Evolutionary conservation across 2,797 vertebrate species (phyloP).

Genomic region (Pteropus rufus): DNA sequence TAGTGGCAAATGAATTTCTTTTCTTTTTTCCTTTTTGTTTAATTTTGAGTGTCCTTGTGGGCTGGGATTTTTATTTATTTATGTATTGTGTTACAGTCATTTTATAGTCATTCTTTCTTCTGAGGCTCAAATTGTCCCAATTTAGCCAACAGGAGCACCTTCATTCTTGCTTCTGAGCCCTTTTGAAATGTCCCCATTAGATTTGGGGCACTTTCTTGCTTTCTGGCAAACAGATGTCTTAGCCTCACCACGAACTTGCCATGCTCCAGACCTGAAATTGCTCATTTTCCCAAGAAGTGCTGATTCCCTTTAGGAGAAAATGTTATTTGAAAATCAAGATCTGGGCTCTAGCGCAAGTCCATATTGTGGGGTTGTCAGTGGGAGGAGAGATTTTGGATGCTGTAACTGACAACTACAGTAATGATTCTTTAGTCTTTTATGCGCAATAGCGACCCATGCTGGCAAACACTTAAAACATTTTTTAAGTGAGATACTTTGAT

Average conservation of each 20-base stretch:
- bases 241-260: neutral
- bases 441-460: neutral
- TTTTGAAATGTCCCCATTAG: neutral
- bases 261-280: neutral
- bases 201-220: neutral
- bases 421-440: neutral
- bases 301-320: neutral
- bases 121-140: neutral
- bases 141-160: neutral
- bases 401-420: neutral
- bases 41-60: neutral
- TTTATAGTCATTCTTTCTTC: neutral
- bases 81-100: neutral
- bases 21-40: neutral
- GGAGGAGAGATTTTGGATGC: neutral
- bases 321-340: neutral
- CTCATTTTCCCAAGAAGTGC: neutral
- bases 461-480: neutral
- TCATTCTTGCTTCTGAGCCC: neutral
- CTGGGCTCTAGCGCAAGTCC: neutral
- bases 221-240: neutral
- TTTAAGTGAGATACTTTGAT: slow-evolving; percentile 12
- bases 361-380: neutral
- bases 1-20: neutral
- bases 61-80: neutral